Base-by-base conservation (phyloP, 2,888 invertebrate species). In the Heteropelma amictum region DNA sequence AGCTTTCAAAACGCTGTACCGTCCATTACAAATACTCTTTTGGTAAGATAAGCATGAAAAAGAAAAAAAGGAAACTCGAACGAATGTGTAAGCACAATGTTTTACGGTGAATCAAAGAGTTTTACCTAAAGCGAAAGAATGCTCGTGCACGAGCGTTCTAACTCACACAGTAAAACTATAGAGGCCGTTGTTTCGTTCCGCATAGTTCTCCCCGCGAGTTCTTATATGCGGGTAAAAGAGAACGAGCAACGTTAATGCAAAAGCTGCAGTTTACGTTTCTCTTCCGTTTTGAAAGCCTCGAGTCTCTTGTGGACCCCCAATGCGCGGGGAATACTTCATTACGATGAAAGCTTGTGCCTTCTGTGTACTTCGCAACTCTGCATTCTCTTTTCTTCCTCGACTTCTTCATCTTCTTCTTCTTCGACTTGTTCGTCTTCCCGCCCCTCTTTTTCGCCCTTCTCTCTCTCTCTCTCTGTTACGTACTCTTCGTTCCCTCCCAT, bases 261-360 rank as follows among this genome's bases (percentile, higher is more conserved):
- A 61, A 69, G 61, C 65, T 61, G 51, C 69, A 82, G 79, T 82
- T 82, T 83, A 81, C 79, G 81, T 82, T 83, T 84, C 81, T 82
- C 80, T 81, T 81, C 79, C 80, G n/a, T n/a, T 72, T 76, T 79
- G 80, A 77, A 82, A 68, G 77, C 51, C 47, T 53, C 51, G 58
- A 68, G 54, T 58, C 67, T 63, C 58, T 56, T 45, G 69, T 40
- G 42, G 26, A 56, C 30, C 42, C 58, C 40, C 56, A 67, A 53
- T 49, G 47, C 17, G n/a, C n/a, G n/a, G 51, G 65, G 65, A 74
- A 74, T 74, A 86, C 87, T 88, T 88, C 87, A 88, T 88, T 87
- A 88, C 83, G 86, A 88, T 88, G 87, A 88, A 88, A 88, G 88
- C 88, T 87, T 80, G 61, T 60, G 76, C 79, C 17, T n/a, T n/a